phyloP scores from a whole-genome alignment of 1,140 invertebrate species.

The Potamilus streckersoni region DNA sequence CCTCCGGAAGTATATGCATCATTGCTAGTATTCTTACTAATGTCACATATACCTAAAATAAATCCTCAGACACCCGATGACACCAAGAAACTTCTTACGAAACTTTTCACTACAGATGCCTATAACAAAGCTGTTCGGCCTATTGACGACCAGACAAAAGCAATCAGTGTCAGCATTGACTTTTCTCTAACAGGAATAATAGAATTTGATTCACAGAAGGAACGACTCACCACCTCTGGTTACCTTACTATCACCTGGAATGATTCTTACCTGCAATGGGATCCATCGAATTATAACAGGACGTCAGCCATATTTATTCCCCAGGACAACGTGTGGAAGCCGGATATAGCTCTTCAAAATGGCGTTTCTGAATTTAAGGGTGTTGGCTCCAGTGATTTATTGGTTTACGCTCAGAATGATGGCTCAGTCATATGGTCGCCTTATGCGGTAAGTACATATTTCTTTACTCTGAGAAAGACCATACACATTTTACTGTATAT shows the following conservation, averaged over 20 bases:
- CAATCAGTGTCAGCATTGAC: background rate
- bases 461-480: too few species aligned
- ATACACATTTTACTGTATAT: too few species aligned
- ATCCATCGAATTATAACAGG: background rate
- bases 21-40: too few species aligned
- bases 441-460: background rate
- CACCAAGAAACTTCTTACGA: too few species aligned
- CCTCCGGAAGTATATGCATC: too few species aligned
- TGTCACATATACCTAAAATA: too few species aligned
- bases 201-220: background rate
- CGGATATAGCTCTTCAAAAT: conserved; percentile 11
- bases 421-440: conserved; percentile 2
- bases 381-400: conserved; percentile 3
- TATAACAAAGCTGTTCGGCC: too few species aligned
- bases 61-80: too few species aligned
- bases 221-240: background rate
- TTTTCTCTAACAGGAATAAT: background rate
- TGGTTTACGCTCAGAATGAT: background rate
- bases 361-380: conserved; percentile 2
- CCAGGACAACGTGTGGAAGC: conserved; percentile 7
- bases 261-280: background rate
- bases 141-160: too few species aligned
- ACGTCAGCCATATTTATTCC: background rate
- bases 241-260: background rate
- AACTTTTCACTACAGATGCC: too few species aligned